phyloP scores from a whole-genome alignment of 2,888 invertebrate genomes.

The Cephus rjabovi region DNA sequence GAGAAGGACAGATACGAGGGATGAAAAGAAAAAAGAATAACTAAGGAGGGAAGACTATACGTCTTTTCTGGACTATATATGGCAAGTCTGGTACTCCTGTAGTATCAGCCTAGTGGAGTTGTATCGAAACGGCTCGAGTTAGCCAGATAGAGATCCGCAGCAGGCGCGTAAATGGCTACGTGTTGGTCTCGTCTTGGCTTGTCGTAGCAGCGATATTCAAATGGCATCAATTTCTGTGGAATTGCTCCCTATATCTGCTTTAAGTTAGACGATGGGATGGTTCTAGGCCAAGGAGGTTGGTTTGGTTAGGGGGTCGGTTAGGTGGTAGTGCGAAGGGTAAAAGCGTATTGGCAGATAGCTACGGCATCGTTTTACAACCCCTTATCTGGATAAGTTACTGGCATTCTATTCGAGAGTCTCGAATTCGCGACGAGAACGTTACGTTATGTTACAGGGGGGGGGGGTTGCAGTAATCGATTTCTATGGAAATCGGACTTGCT shows the following conservation, averaged over 20 bases:
- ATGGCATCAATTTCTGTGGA: constrained; percentile 62
- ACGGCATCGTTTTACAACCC: constrained; percentile 61
- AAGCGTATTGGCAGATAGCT: constrained; percentile 63
- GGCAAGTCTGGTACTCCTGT: background rate
- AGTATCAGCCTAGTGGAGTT: constrained; percentile 1
- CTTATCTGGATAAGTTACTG: constrained; percentile 63
- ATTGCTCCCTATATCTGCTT: constrained; percentile 52
- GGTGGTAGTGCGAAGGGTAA: constrained; percentile 3
- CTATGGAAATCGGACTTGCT: constrained; percentile 43
- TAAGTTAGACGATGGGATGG: constrained; percentile 6
- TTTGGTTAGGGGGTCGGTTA: constrained; percentile 16
- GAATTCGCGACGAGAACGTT: constrained; percentile 29
- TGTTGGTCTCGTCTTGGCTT: constrained; percentile 43
- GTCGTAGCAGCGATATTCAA: constrained; percentile 58
- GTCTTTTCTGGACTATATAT: background rate
- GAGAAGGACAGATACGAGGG: background rate
- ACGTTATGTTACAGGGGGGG: constrained; percentile 33
- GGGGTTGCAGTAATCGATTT: constrained; percentile 51
- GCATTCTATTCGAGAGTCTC: constrained; percentile 43
- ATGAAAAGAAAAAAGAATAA: background rate
- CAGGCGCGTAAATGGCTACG: constrained; percentile 39
- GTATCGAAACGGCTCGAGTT: constrained; percentile 21
- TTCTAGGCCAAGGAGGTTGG: constrained; percentile 26
- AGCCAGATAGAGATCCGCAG: constrained; percentile 47
- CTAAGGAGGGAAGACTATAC: background rate